Evolutionary conservation across 2,113 vertebrate genomes (phyloP).

Genomic region (Sylvietta virens): DNA sequence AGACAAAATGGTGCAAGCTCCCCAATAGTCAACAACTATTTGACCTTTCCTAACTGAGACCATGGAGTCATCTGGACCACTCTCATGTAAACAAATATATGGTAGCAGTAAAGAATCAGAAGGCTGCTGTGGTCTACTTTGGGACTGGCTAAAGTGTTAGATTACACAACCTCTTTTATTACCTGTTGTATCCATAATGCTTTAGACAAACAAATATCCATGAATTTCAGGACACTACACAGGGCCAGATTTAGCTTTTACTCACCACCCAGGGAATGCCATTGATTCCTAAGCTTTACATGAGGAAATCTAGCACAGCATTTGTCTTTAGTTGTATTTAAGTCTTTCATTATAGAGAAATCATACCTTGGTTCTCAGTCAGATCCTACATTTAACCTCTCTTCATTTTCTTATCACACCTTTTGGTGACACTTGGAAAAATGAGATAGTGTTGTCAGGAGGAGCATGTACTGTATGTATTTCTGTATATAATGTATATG

Average conservation of each 20-base stretch:
- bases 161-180: constrained; percentile 28
- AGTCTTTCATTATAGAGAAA: background rate
- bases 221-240: background rate
- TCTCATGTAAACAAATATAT: background rate
- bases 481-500: constrained; percentile 72
- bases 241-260: constrained; percentile 14
- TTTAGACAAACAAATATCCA: background rate
- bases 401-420: background rate
- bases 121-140: constrained; percentile 31
- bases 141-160: constrained; percentile 25
- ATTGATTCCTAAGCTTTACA: background rate
- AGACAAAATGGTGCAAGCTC: constrained; percentile 13
- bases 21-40: background rate
- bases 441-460: constrained; percentile 62
- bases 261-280: background rate
- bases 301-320: background rate
- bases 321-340: background rate
- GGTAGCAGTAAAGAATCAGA: background rate
- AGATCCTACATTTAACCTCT: background rate
- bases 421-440: constrained; percentile 54
- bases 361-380: background rate
- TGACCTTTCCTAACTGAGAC: constrained; percentile 10
- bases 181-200: background rate
- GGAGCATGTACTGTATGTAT: constrained; percentile 64
- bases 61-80: background rate